Evolutionary conservation across 92 coral and sea anemone genomes (phyloP), one percentile per base, ranked within the genome.

Genomic region (Paramuricea clavata): DNA sequence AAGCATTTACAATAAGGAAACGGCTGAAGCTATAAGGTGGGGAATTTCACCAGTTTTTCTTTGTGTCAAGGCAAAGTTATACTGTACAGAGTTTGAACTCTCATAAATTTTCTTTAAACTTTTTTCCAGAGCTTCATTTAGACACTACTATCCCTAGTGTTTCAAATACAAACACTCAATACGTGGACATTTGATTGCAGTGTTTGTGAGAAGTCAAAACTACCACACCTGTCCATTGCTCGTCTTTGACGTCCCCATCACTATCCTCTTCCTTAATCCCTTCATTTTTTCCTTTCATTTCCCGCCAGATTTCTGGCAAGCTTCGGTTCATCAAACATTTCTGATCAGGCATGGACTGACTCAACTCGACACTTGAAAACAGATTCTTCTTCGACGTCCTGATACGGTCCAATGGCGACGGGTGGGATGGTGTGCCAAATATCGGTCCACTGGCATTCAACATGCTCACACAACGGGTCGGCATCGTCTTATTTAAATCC

Each of bases 321-420:
- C 83, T 78, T 4, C 83, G 69, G 25, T 78, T 78, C 25, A 78
- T 25, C 49, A 54, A 15, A 4, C 26, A 47, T 56, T 78, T 78
- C 28, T 78, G 49, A 60, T 95, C 98, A 56, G 94, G 97, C 10
- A 95, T 92, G 11, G 85, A 87, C 32, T 91, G 88, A 32, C 83
- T 88, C 31, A 93, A 82, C 1, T 95, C 98, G n/a, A 93, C 86
- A 61, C 93, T 95, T 19, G 67, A 54, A 9, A 88, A 92, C 21
- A 92, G 82, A 56, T 82, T 89, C 30, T 74, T 81, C 61, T 89
- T 83, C 12, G 95, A 87, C 2, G 95, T 83, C 0, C 98, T 92
- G 16, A 95, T 94, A 19, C 98, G 93, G 65, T 94, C 98, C 41
- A 95, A 60, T 9, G 98, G 98, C 6, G 98, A 95, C 10, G 98